Evolutionary conservation across 2,888 invertebrate species (phyloP).

Genomic region (Acleris cristana): DNA sequence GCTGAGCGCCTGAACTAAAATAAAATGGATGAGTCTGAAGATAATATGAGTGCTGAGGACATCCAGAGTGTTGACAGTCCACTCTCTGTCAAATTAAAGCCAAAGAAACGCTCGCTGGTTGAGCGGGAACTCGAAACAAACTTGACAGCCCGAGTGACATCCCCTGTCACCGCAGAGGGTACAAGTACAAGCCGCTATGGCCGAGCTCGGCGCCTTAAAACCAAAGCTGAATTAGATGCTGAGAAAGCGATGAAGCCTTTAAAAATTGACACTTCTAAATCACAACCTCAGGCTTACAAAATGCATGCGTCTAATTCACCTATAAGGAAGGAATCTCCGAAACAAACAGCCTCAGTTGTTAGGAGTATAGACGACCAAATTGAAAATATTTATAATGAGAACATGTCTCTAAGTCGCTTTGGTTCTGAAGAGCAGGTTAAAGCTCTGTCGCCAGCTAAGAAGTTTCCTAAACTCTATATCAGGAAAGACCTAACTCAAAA

Average conservation of each 20-base stretch:
- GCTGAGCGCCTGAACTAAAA: conserved; percentile 39
- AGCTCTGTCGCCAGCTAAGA: conserved; percentile 53
- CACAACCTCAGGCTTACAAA: conserved; percentile 63
- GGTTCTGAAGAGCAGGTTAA: conserved; percentile 52
- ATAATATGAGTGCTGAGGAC: conserved; percentile 63
- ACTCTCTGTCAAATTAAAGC: conserved; percentile 55
- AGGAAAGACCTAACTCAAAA: conserved; percentile 75
- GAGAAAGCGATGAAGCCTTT: conserved; percentile 61
- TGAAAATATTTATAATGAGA: conserved; percentile 69
- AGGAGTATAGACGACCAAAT: conserved; percentile 61
- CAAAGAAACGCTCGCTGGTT: conserved; percentile 72
- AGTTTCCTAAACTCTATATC: conserved; percentile 68
- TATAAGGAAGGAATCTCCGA: conserved; percentile 55
- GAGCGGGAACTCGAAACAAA: conserved; percentile 76
- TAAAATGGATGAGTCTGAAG: conserved; percentile 72
- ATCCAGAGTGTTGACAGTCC: conserved; percentile 50
- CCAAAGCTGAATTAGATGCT: conserved; percentile 66
- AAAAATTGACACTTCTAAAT: conserved; percentile 56
- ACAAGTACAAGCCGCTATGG: conserved; percentile 84
- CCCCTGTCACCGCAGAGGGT: conserved; percentile 60
- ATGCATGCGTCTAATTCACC: conserved; percentile 75
- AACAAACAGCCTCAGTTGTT: conserved; percentile 44
- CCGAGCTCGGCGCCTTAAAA: conserved; percentile 81
- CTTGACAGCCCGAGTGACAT: conserved; percentile 69
- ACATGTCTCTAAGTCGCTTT: conserved; percentile 68